These are phyloP conservation scores for Cnemophilus loriae DNA, from an alignment of 2,113 vertebrate species.

Conservation along the genomic window DNA sequence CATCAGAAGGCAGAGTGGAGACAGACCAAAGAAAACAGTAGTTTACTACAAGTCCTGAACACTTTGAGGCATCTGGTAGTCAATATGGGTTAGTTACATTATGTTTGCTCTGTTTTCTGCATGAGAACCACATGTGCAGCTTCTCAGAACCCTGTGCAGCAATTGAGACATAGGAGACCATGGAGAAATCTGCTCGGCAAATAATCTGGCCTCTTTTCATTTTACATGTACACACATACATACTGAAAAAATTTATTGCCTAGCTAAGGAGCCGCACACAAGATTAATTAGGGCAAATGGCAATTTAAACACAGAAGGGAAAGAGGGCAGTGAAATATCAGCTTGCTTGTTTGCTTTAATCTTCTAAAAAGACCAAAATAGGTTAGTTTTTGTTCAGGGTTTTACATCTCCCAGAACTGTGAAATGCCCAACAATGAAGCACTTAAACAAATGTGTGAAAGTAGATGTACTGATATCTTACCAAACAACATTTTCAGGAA, in stretches of 20 bases:
- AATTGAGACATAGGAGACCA: not conserved
- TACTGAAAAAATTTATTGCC: not conserved
- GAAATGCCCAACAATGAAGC: not conserved
- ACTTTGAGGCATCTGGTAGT: conserved; percentile 16
- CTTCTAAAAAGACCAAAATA: not conserved
- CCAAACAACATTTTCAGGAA: not conserved
- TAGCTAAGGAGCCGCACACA: not conserved
- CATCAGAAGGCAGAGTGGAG: not conserved
- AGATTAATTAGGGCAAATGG: not conserved
- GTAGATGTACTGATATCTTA: not conserved
- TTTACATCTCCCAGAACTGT: not conserved
- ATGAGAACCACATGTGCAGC: not conserved
- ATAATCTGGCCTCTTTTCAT: not conserved
- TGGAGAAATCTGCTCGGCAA: not conserved
- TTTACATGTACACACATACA: not conserved
- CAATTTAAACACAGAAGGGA: not conserved
- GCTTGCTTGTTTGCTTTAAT: not conserved
- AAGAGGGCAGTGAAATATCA: not conserved
- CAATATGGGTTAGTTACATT: conserved; percentile 1
- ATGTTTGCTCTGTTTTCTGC: conserved; percentile 20
- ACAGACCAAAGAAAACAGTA: not conserved
- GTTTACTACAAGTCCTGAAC: not conserved
- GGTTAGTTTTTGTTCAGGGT: not conserved
- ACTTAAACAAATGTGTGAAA: not conserved
- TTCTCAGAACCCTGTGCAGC: not conserved